Evolutionary conservation across 2,888 invertebrate species (phyloP).

Genomic region (Stenodema calcarata): DNA sequence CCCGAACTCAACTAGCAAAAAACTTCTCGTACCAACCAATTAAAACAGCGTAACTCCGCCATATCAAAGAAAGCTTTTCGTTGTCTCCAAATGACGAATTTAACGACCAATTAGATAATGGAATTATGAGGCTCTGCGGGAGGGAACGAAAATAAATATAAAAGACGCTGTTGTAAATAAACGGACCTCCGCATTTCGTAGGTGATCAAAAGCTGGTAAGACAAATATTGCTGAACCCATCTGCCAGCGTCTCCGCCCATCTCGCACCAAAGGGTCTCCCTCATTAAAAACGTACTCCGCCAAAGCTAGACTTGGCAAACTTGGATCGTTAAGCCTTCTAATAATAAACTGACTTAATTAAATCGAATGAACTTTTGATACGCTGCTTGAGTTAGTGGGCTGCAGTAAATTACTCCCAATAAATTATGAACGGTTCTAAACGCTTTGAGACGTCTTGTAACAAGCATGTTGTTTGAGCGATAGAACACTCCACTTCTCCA

Average conservation of each 20-base stretch:
- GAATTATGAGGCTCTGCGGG: background rate
- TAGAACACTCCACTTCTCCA: no score
- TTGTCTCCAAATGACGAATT: background rate
- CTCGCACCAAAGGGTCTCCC: background rate
- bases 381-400: slow-evolving; percentile 3
- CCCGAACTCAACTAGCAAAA: background rate
- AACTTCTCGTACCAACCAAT: background rate
- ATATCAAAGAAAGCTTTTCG: background rate
- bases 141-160: background rate
- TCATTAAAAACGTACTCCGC: slow-evolving; percentile 20
- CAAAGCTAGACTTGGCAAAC: slow-evolving; percentile 21
- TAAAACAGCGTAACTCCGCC: background rate
- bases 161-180: background rate
- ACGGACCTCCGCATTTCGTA: background rate
- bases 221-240: slow-evolving; percentile 20
- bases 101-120: background rate
- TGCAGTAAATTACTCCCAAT: slow-evolving; percentile 15
- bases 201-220: slow-evolving; percentile 22
- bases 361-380: slow-evolving; percentile 39
- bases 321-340: slow-evolving; percentile 28
- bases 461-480: background rate
- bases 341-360: slow-evolving; percentile 24
- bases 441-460: background rate
- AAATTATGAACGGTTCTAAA: slow-evolving; percentile 8
- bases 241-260: background rate